Conservation (phyloP, 2,797 vertebrate species). For the Tenualosa ilisha region DNA sequence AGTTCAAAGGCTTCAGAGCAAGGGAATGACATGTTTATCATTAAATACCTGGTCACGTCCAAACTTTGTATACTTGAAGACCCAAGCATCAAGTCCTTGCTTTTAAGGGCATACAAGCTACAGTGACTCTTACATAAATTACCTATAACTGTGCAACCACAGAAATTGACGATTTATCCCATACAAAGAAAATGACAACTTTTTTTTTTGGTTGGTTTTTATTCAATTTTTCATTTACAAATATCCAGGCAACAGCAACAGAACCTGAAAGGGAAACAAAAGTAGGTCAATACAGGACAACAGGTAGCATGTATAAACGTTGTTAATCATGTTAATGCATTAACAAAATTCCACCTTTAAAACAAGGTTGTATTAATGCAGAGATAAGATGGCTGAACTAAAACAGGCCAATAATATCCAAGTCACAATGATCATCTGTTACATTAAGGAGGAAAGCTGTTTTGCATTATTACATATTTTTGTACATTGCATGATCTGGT, state of each 20-base stretch:
- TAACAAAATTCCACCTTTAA: background rate
- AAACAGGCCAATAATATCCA: too few relatives aligned
- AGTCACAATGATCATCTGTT: too few relatives aligned
- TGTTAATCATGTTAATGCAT: background rate
- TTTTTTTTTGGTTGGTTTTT: constrained; percentile 61
- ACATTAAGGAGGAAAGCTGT: too few relatives aligned
- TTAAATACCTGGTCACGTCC: constrained; percentile 19
- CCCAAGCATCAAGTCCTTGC: background rate
- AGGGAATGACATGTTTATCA: background rate
- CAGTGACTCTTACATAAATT: constrained; percentile 1
- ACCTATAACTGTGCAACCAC: background rate
- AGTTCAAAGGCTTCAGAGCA: constrained; percentile 1
- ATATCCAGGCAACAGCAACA: constrained; percentile 58
- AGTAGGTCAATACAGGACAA: background rate
- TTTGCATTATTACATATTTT: too few relatives aligned
- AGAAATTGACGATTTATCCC: background rate
- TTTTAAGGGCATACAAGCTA: constrained; percentile 10
- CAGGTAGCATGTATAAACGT: background rate
- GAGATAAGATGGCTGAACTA: background rate
- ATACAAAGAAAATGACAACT: background rate
- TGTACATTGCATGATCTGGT: too few relatives aligned
- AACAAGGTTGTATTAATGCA: too few relatives aligned
- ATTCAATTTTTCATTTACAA: constrained; percentile 70
- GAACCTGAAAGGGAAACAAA: constrained; percentile 60
- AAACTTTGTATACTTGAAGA: constrained; percentile 7